Percentiles rank a stretch among this genome's conserved stretches.
Evolutionary conservation across 2,113 vertebrate genomes (phyloP).

Genomic region (Aleadryas rufinucha): DNA sequence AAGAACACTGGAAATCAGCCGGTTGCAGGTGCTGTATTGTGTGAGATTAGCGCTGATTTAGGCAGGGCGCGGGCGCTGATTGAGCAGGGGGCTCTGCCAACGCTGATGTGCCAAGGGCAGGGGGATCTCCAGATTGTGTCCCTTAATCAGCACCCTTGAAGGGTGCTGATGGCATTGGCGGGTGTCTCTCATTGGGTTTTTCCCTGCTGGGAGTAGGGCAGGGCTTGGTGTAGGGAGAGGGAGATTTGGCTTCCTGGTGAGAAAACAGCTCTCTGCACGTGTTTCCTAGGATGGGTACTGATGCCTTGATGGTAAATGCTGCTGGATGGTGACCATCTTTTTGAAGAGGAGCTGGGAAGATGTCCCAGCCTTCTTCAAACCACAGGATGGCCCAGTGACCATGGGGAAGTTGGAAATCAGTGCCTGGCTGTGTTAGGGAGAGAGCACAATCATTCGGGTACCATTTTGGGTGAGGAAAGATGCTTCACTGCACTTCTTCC

Average conservation of each 20-base stretch:
- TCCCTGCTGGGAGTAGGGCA: neutral
- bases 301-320: neutral
- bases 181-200: neutral
- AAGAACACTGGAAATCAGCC: slow-evolving; percentile 79
- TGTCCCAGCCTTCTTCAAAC: neutral
- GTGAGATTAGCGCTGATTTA: slow-evolving; percentile 76
- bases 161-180: neutral
- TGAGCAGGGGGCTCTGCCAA: slow-evolving; percentile 55
- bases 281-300: rapidly evolving
- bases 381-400: rapidly evolving
- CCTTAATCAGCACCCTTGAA: slow-evolving; percentile 18
- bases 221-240: neutral
- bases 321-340: neutral
- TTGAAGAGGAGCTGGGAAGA: neutral
- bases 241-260: neutral
- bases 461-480: rapidly evolving
- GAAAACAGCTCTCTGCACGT: rapidly evolving
- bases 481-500: rapidly evolving
- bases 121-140: neutral
- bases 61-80: slow-evolving; percentile 65
- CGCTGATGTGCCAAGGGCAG: neutral
- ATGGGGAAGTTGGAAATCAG: rapidly evolving
- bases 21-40: slow-evolving; percentile 71
- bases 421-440: neutral
- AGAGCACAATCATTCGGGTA: neutral